These are phyloP conservation scores for Cossypha niveicapilla DNA, from an alignment of 2,797 vertebrate species.

Conservation along the genomic window DNA sequence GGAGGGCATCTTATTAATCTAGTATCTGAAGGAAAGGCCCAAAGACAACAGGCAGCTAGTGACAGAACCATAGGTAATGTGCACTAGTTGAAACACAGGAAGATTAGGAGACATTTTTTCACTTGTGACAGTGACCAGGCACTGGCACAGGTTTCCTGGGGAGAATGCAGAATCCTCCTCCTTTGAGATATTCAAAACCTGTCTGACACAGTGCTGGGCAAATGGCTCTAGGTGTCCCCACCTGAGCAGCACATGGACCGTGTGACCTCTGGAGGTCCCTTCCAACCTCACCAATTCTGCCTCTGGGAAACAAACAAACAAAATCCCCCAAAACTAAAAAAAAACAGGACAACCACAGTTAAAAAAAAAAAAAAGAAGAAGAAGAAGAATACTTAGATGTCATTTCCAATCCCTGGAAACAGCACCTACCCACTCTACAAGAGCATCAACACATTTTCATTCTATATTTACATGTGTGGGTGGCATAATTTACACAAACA, in stretches of 20 bases:
- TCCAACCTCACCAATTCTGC: background rate
- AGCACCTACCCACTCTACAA: background rate
- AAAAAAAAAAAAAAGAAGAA: background rate
- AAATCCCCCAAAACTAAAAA: accelerated
- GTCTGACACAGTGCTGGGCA: background rate
- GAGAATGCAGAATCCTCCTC: background rate
- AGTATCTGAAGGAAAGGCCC: background rate
- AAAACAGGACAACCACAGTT: background rate
- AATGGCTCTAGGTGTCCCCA: background rate
- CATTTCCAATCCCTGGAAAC: background rate
- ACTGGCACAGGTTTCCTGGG: background rate
- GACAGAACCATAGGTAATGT: background rate
- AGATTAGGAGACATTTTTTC: background rate
- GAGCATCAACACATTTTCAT: background rate
- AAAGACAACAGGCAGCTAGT: background rate
- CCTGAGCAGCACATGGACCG: background rate
- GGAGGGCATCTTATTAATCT: background rate
- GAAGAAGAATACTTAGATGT: background rate
- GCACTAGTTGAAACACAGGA: background rate
- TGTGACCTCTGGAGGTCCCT: background rate
- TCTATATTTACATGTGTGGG: background rate
- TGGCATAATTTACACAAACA: background rate
- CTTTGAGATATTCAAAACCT: background rate
- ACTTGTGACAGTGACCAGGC: background rate
- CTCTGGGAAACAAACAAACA: background rate